Percentiles rank a stretch among this genome's conserved stretches.
Conservation (phyloP, 2,113 vertebrate species). For the Polypterus bichir region DNA sequence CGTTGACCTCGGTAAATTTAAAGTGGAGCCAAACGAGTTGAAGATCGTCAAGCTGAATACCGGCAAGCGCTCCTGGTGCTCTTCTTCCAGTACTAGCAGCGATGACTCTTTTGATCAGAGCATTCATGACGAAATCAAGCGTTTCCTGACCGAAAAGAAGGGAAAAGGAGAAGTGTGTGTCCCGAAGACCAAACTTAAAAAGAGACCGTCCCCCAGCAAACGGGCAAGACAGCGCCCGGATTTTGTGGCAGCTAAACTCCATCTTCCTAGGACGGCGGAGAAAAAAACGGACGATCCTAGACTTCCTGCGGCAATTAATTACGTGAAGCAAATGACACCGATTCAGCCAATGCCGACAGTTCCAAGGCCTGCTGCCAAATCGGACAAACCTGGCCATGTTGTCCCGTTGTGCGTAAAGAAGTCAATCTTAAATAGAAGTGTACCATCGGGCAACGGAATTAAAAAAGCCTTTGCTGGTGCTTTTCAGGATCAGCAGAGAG, state of each 20-base stretch:
- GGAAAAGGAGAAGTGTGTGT: slow-evolving; percentile 23
- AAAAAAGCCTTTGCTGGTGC: slow-evolving; percentile 10
- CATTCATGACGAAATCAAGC: slow-evolving; percentile 56
- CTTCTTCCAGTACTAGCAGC: slow-evolving; percentile 53
- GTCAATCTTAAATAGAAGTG: too few species aligned
- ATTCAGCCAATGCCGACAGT: too few species aligned
- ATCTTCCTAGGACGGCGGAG: too few species aligned
- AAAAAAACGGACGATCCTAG: too few species aligned
- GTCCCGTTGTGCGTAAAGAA: too few species aligned
- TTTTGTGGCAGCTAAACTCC: too few species aligned
- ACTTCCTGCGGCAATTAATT: too few species aligned
- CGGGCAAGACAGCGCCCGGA: too few species aligned
- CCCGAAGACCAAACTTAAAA: not conserved
- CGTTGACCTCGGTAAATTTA: not conserved
- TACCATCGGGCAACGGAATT: slow-evolving; percentile 4
- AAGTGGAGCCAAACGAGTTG: not conserved
- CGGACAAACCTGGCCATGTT: too few species aligned
- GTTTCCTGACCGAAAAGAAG: slow-evolving; percentile 53
- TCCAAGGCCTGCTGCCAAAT: too few species aligned
- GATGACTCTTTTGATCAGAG: slow-evolving; percentile 64
- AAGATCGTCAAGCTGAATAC: slow-evolving; percentile 4
- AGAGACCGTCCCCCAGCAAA: not conserved
- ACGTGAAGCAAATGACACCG: too few species aligned
- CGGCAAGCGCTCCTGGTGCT: slow-evolving; percentile 21
- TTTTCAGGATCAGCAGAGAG: not conserved